Evolutionary conservation across 30 jellyfish, hydroid and myxozoan species (phyloP), one percentile per base, ranked within the genome.

Genomic region (Aurelia aurita complex sp. Pacific): DNA sequence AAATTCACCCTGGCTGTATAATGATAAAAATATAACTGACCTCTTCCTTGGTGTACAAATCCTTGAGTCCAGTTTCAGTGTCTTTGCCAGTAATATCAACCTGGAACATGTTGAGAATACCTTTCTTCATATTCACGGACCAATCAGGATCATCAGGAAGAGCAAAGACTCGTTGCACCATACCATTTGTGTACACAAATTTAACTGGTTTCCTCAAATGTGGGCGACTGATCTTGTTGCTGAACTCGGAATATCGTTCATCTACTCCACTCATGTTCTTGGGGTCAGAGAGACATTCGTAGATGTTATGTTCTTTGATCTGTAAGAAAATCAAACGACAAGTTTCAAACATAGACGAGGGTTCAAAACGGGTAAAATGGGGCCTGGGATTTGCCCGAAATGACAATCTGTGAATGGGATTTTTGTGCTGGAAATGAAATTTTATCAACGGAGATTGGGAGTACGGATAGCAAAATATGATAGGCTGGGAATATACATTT

Each of bases 51-150:
- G 78, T 79, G 88, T 78, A 88, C 72, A 88, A n/a, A 52, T 81
- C 87, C 67, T 79, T 88, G 76, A 66, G 73, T 10, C 91, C 91
- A 50, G 96, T 88, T 34, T 88, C 91, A 8, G 52, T 42, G 51
- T 88, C 96, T 76, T 88, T 71, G 42, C 96, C 96, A n/a, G 23
- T 64, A 10, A 88, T 83, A 67, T 88, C 96, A 70, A 88, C 91
- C 36, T 80, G 90, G 17, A 88, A 10, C 87, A 88, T 55, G 83
- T 88, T 88, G 78, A 88, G 57, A 16, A 88, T 88, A 50, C 96
- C 91, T 54, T 88, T 88, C 83, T 88, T 88, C 73, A 76, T 78
- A 46, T 80, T 88, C 69, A 88, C 96, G 57, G 96, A 88, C 90
- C 91, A 88, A 46, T 51, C 70, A 5, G 88, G 96, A 57, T 88